phyloP scores from a whole-genome alignment of 1,140 invertebrate genomes.

The Dendrolimus punctatus region DNA sequence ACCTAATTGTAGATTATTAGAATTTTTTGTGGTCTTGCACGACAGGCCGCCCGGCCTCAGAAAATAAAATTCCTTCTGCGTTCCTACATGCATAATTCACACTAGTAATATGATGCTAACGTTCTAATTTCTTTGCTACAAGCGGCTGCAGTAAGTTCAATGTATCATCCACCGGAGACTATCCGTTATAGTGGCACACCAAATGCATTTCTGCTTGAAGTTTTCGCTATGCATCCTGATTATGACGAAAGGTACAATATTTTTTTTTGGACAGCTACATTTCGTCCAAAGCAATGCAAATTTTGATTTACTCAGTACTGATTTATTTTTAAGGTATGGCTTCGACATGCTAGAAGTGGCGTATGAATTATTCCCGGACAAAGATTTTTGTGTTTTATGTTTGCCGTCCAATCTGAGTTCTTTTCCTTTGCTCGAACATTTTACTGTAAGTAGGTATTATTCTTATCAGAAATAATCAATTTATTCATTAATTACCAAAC shows the following conservation, averaged over 20 bases:
- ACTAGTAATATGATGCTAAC: neutral
- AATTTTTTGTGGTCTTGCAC: too few species aligned
- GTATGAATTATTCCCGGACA: slow-evolving; percentile 78
- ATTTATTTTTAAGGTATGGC: slow-evolving; percentile 38
- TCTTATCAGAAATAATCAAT: too few species aligned
- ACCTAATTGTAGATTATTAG: too few species aligned
- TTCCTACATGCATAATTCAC: neutral
- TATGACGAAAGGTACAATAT: slow-evolving; percentile 71
- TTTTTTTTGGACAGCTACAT: neutral
- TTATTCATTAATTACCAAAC: too few species aligned
- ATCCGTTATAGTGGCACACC: slow-evolving; percentile 47
- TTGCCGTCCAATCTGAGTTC: slow-evolving; percentile 74
- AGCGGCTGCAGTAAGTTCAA: slow-evolving; percentile 1
- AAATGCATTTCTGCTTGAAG: slow-evolving; percentile 78
- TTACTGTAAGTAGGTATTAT: slow-evolving; percentile 67
- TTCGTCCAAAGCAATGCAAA: neutral
- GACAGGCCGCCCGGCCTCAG: too few species aligned
- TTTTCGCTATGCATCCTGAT: slow-evolving; percentile 76
- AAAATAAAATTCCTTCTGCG: too few species aligned
- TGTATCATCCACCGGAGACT: slow-evolving; percentile 24
- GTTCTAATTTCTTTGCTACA: slow-evolving; percentile 1
- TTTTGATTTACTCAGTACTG: neutral
- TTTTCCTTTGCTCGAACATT: slow-evolving; percentile 75
- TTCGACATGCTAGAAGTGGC: slow-evolving; percentile 75
- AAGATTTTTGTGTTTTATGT: slow-evolving; percentile 78